phyloP scores from a whole-genome alignment of 2,113 vertebrate species.

The Hyaena hyaena region DNA sequence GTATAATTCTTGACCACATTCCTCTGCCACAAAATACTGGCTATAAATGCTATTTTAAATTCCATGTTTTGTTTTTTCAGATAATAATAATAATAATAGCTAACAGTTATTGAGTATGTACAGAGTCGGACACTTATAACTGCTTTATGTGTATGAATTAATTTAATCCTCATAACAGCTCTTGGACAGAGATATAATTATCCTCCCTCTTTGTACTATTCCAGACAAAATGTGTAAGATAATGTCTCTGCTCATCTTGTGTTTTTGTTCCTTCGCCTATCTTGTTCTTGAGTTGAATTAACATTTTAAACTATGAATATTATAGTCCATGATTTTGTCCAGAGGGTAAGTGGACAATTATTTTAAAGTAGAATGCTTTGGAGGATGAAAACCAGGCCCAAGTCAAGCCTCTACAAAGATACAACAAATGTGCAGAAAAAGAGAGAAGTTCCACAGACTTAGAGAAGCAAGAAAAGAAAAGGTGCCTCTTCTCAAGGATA shows the following conservation, averaged over 20 bases:
- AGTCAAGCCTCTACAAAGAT: not conserved
- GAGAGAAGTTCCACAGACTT: not conserved
- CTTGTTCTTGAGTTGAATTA: not conserved
- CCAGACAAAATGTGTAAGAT: not conserved
- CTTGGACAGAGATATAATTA: not conserved
- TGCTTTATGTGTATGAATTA: not conserved
- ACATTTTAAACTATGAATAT: not conserved
- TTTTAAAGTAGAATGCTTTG: not conserved
- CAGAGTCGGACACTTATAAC: not conserved
- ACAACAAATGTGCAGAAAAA: not conserved
- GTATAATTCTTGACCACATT: not conserved
- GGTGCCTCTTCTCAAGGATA: not conserved
- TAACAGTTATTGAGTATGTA: not conserved
- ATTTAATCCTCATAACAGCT: not conserved
- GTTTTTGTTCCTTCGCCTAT: not conserved
- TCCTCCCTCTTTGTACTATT: not conserved
- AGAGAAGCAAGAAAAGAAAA: not conserved
- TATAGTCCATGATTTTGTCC: not conserved
- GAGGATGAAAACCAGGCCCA: not conserved
- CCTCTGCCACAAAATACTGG: not conserved
- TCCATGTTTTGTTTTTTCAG: not conserved
- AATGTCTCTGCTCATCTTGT: not conserved
- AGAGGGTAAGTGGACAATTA: not conserved
- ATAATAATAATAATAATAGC: not conserved
- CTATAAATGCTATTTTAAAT: not conserved